Conservation (phyloP, 2,113 vertebrate species). For the Trogon surrucura region DNA sequence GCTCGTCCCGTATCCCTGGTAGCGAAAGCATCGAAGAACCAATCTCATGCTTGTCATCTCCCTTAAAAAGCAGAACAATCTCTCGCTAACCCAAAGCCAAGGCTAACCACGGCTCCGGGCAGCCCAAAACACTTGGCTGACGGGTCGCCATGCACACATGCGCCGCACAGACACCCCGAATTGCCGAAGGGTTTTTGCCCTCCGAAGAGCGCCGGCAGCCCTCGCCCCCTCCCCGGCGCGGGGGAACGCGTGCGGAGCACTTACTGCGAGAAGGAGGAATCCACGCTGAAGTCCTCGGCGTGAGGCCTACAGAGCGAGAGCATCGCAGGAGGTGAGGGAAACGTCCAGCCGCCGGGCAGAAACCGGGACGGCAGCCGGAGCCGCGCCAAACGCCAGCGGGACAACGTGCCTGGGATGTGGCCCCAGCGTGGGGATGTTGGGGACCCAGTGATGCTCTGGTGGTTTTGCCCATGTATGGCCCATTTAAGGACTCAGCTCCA, state of each 20-base stretch:
- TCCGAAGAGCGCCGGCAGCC: fast-evolving
- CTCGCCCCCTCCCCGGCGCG: neutral
- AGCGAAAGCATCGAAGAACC: neutral
- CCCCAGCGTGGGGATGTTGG: neutral
- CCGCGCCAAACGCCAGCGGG: neutral
- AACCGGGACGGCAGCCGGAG: fast-evolving
- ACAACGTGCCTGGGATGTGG: fast-evolving
- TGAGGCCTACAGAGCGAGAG: constrained; percentile 68
- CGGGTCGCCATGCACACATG: fast-evolving
- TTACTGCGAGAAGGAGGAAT: constrained; percentile 90
- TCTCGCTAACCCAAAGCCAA: fast-evolving
- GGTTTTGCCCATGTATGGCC: fast-evolving
- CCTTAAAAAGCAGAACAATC: neutral
- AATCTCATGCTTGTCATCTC: fast-evolving
- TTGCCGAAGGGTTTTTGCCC: fast-evolving
- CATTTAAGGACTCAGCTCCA: neutral
- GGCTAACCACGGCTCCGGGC: fast-evolving
- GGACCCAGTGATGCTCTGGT: neutral
- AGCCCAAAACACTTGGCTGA: neutral
- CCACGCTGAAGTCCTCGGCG: constrained; percentile 91
- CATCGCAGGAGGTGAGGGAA: constrained; percentile 34
- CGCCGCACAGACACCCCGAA: neutral
- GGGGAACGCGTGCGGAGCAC: neutral
- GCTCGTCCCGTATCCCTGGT: neutral
- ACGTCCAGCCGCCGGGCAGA: fast-evolving